Evolutionary conservation across 2,888 invertebrate species (phyloP).

Genomic region (Dolichopus griseipennis): DNA sequence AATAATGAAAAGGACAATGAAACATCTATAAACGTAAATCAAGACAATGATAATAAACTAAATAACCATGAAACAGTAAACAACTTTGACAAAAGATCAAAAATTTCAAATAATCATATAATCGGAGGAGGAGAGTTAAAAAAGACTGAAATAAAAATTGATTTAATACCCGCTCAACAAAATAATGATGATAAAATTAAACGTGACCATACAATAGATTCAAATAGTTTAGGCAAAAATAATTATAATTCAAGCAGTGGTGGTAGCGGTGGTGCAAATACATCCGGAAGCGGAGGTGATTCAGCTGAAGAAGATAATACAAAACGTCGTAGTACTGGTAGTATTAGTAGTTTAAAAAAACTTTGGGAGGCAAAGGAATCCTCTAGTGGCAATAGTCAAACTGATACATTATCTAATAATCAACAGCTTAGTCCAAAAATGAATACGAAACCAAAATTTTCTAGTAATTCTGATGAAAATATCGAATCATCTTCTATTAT

Average conservation of each 20-base stretch:
- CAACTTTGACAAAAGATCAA: constrained; percentile 9
- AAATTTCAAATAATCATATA: constrained; percentile 17
- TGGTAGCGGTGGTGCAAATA: constrained; percentile 18
- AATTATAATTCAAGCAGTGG: constrained; percentile 23
- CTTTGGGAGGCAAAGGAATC: constrained; percentile 78
- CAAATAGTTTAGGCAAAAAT: constrained; percentile 1
- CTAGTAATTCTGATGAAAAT: constrained; percentile 4
- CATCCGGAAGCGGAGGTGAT: constrained; percentile 22
- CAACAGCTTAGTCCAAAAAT: constrained; percentile 11
- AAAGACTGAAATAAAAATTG: constrained; percentile 46
- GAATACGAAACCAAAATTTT: neutral
- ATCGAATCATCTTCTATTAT: constrained; percentile 12
- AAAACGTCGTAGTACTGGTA: constrained; percentile 83
- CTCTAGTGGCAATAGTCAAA: constrained; percentile 22
- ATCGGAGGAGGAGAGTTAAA: constrained; percentile 27
- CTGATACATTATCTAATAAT: constrained; percentile 14
- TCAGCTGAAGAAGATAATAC: constrained; percentile 56
- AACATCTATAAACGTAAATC: constrained; percentile 26
- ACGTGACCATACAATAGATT: constrained; percentile 31
- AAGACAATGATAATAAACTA: constrained; percentile 15
- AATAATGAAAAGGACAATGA: constrained; percentile 21
- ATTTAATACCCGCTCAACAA: constrained; percentile 28
- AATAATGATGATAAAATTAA: constrained; percentile 25
- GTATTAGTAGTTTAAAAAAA: constrained; percentile 85
- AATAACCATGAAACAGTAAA: neutral